Conservation (phyloP, 2,113 vertebrate species). For the Leucopsar rothschildi region DNA sequence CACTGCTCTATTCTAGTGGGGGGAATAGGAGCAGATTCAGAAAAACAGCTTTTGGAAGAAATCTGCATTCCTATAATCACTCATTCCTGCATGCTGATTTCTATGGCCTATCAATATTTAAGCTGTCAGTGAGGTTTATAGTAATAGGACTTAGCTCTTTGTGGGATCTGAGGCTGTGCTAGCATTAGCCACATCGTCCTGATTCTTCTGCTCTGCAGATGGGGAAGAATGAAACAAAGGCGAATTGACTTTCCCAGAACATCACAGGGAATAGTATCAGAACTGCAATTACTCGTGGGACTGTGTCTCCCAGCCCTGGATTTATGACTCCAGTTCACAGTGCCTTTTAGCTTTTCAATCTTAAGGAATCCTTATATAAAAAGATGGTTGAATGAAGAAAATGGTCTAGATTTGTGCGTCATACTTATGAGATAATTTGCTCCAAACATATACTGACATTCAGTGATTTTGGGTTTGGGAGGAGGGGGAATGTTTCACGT, state of each 20-base stretch:
- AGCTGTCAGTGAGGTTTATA: neutral
- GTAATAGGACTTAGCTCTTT: neutral
- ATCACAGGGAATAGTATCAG: neutral
- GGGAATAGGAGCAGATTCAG: neutral
- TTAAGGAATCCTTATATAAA: conserved; percentile 2
- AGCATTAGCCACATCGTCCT: neutral
- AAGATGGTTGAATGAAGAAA: neutral
- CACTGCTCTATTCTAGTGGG: neutral
- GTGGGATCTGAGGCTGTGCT: neutral
- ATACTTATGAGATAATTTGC: neutral
- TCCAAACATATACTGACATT: neutral
- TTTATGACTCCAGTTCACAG: neutral
- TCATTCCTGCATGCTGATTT: neutral
- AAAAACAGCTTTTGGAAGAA: neutral
- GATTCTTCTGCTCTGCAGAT: conserved; percentile 1
- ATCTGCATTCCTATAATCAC: neutral
- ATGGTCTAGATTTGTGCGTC: neutral
- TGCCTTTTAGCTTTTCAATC: neutral
- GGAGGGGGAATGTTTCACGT: neutral
- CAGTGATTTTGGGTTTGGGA: neutral
- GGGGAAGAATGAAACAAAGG: neutral
- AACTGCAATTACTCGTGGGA: neutral
- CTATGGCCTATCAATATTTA: conserved; percentile 14
- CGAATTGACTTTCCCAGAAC: neutral
- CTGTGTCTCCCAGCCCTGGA: neutral